Evolutionary conservation across 2,113 vertebrate species (phyloP), one percentile per base, ranked within the genome.

Genomic region (Gobiocypris rarus): DNA sequence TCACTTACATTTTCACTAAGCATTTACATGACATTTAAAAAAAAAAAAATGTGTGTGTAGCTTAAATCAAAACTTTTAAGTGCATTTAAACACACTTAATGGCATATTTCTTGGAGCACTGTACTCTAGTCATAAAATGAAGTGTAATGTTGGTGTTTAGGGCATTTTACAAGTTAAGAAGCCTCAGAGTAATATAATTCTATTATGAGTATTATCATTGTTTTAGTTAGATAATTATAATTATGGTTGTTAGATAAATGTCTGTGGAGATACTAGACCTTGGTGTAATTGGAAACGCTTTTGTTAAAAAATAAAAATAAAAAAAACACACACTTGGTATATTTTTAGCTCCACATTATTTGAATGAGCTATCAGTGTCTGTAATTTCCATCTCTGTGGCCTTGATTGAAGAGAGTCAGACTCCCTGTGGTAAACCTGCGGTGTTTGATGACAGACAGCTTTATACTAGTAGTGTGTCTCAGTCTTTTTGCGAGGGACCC

Each of bases 371-470:
- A 26, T 59, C 75, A 17, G 52, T 43, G 13, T 78, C 75, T 78
- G 56, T 61, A 43, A 61, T 61, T 61, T 61, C 8, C 75, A 78
- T 78, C 75, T 54, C 31, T 41, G 75, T 56, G 28, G 13, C 34
- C 75, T 61, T 78, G 34, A 78, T 61, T 61, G 34, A 61, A 61
- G 22, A 59, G 34, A 43, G 13, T 15, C 38, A 17, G 56, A 13
- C 52, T 56, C 26, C 31, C 19, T 26, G 13, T 59, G 34, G 75
- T 78, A 78, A 78, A 78, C 75, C 54, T 78, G 56, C 38, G 0
- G 34, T 78, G 56, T 78, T 59, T 78, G 75, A 78, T 59, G 75
- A 78, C 75, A 78, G 75, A 43, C 34, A 9, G 19, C 75, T 78
- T 41, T 59, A 61, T 78, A 43, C 75, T 24, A 43, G 75, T 59